These are phyloP conservation scores for Mesoclemmys tuberculata DNA, from an alignment of 2,113 vertebrate genomes.

Conservation along the genomic window DNA sequence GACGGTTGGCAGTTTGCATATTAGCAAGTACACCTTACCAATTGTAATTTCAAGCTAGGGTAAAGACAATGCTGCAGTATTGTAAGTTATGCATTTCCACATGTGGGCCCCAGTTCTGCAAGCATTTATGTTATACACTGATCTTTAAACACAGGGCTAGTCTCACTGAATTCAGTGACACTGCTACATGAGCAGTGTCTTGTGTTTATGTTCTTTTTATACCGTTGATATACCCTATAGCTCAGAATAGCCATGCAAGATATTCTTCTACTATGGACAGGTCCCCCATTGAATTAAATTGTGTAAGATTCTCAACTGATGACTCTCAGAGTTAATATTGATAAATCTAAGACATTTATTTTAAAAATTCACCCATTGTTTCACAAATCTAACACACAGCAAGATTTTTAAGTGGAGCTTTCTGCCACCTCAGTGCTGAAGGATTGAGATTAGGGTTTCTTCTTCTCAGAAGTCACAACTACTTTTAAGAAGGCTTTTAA, in stretches of 20 bases:
- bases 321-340: background rate
- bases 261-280: background rate
- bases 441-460: background rate
- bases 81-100: background rate
- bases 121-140: background rate
- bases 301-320: background rate
- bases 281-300: accelerated
- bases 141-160: background rate
- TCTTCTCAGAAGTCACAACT: background rate
- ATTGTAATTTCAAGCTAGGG: background rate
- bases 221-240: background rate
- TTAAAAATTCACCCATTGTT: background rate
- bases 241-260: background rate
- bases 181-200: too few species aligned
- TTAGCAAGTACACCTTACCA: constrained; percentile 1
- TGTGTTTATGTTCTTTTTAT: too few species aligned
- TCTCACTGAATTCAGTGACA: too few species aligned
- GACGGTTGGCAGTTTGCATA: background rate
- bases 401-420: background rate
- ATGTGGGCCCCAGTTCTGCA: background rate
- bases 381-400: background rate
- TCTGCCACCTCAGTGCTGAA: background rate
- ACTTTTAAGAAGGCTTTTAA: background rate
- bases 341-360: background rate
- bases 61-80: background rate